These are phyloP conservation scores for Cricetomys ansorgei DNA, from an alignment of 2,113 vertebrate genomes.

Conservation along the genomic window DNA sequence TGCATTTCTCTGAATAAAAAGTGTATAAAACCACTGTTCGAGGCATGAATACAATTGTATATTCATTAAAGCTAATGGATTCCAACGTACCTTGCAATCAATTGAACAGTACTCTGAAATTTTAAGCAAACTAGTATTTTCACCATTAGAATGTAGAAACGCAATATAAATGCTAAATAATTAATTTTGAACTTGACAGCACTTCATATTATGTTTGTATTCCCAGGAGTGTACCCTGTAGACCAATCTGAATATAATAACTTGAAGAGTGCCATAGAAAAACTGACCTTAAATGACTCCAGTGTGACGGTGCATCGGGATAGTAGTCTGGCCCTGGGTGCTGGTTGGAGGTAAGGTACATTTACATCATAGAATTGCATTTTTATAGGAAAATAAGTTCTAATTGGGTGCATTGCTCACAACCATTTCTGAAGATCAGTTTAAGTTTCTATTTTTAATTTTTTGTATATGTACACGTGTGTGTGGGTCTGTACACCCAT, in stretches of 20 bases:
- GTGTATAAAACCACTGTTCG: slow-evolving; percentile 15
- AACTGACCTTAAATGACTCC: slow-evolving; percentile 96
- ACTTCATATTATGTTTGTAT: slow-evolving; percentile 13
- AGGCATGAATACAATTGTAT: neutral
- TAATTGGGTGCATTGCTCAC: slow-evolving; percentile 10
- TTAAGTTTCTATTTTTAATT: neutral
- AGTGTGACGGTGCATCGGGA: slow-evolving; percentile 96
- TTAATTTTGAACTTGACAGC: slow-evolving; percentile 35
- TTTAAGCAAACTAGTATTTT: slow-evolving; percentile 40
- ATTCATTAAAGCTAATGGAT: slow-evolving; percentile 9
- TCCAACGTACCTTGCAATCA: slow-evolving; percentile 13
- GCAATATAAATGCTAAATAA: slow-evolving; percentile 10
- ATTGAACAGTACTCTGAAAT: neutral
- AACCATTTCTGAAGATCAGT: slow-evolving; percentile 25
- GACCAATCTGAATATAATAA: slow-evolving; percentile 96
- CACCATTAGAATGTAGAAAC: neutral
- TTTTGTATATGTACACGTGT: neutral
- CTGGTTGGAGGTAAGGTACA: slow-evolving; percentile 95
- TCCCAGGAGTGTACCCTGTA: slow-evolving; percentile 94
- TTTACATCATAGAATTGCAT: neutral
- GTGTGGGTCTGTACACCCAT: too few relatives aligned
- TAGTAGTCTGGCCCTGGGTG: slow-evolving; percentile 95
- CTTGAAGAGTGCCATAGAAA: slow-evolving; percentile 95
- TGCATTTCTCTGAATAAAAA: slow-evolving; percentile 15
- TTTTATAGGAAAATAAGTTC: slow-evolving; percentile 19